phyloP scores from a whole-genome alignment of 2,888 invertebrate species.

The Aradus depressus region DNA sequence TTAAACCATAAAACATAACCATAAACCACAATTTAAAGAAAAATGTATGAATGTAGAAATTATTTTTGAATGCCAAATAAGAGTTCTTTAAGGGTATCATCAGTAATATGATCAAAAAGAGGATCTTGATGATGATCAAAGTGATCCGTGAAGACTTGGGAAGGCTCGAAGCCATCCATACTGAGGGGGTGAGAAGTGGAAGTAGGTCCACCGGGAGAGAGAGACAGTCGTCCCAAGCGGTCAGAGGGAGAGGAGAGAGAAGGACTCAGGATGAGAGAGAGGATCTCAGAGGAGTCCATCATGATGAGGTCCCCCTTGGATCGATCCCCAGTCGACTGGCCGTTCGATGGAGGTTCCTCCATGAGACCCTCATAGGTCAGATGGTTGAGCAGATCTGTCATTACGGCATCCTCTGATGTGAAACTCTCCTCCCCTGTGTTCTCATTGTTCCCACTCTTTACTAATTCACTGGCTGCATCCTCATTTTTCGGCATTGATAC shows the following conservation, averaged over 20 bases:
- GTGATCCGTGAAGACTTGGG: background rate
- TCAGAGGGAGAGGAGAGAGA: constrained; percentile 18
- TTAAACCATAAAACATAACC: too few species aligned
- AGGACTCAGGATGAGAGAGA: constrained; percentile 12
- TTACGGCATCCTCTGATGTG: too few species aligned
- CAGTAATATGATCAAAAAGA: constrained; percentile 20
- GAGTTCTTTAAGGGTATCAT: constrained; percentile 24
- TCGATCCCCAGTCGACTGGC: too few species aligned
- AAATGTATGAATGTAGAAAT: background rate
- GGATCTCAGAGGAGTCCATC: constrained; percentile 16
- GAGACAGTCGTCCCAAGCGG: constrained; percentile 14
- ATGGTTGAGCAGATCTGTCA: too few species aligned
- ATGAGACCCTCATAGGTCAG: too few species aligned
- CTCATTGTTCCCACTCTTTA: too few species aligned
- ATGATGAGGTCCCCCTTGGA: background rate
- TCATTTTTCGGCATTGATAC: too few species aligned
- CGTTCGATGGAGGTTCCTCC: too few species aligned
- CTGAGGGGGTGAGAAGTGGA: background rate
- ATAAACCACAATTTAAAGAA: too few species aligned
- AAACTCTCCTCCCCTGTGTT: too few species aligned
- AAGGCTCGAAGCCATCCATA: constrained; percentile 1
- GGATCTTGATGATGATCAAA: constrained; percentile 18
- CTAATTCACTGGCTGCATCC: too few species aligned
- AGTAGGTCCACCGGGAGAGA: constrained; percentile 12
- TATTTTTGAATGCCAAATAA: constrained; percentile 10